A percentile compares a stretch with the other conserved stretches of the same genome.
Evolutionary conservation across 2,888 invertebrate genomes (phyloP).

Genomic region (Ophion costatus): DNA sequence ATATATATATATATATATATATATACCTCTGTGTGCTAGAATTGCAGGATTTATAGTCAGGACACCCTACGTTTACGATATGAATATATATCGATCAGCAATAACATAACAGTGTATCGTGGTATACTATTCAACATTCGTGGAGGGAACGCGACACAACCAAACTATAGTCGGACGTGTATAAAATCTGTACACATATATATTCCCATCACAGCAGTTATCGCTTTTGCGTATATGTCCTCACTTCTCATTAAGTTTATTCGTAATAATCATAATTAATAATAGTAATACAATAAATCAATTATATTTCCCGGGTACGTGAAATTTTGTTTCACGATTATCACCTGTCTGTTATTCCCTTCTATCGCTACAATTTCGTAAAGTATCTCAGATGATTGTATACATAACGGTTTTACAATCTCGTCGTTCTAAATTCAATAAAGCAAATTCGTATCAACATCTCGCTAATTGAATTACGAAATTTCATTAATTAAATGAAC

Average conservation of each 20-base stretch:
- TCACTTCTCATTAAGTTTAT: background rate
- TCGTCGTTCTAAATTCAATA: no score
- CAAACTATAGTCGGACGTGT: background rate
- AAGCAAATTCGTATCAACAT: no score
- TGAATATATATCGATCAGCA: slow-evolving; percentile 35
- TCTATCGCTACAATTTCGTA: no score
- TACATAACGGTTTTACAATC: no score
- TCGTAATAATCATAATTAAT: background rate
- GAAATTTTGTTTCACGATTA: no score
- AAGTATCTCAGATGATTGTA: no score
- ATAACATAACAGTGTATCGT: slow-evolving; percentile 51
- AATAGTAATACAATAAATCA: slow-evolving; percentile 9
- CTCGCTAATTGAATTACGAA: no score
- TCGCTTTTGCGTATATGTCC: slow-evolving; percentile 18
- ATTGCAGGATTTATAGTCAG: background rate
- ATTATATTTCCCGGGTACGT: background rate
- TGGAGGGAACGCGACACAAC: slow-evolving; percentile 18
- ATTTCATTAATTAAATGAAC: no score
- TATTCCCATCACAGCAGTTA: slow-evolving; percentile 36
- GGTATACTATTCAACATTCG: slow-evolving; percentile 33
- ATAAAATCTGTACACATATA: background rate
- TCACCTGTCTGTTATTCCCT: background rate
- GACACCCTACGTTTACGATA: background rate
- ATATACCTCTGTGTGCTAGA: background rate
- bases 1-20: slow-evolving; percentile 13